Conservation (phyloP, 2,113 vertebrate species). For the Mustela nigripes region DNA sequence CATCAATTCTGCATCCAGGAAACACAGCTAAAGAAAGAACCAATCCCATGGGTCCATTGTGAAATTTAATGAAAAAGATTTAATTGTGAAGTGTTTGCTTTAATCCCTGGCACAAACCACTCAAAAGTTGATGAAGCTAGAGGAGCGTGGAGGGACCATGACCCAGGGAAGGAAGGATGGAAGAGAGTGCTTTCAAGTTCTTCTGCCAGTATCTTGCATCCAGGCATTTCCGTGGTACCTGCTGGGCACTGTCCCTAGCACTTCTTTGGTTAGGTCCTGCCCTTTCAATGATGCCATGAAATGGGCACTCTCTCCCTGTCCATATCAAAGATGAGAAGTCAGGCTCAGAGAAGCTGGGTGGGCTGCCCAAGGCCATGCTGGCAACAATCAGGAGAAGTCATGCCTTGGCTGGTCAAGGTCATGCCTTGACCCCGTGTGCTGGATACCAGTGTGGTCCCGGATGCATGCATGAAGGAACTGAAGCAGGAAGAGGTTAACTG, state of each 20-base stretch:
- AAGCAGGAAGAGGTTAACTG: not conserved
- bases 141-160: not conserved
- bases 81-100: not conserved
- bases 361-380: not conserved
- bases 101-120: not conserved
- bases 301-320: not conserved
- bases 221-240: not conserved
- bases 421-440: not conserved
- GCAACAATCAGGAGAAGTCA: not conserved
- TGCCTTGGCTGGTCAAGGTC: not conserved
- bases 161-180: not conserved
- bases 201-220: not conserved
- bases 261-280: not conserved
- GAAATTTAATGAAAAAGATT: not conserved
- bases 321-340: not conserved
- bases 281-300: too few relatives aligned
- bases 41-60: not conserved
- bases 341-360: not conserved
- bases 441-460: not conserved
- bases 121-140: not conserved
- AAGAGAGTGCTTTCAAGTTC: too few relatives aligned
- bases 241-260: fast-evolving
- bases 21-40: not conserved
- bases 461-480: not conserved
- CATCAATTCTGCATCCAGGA: not conserved